Evolutionary conservation across 2,888 invertebrate genomes (phyloP).

Genomic region (Abrostola triplasia): DNA sequence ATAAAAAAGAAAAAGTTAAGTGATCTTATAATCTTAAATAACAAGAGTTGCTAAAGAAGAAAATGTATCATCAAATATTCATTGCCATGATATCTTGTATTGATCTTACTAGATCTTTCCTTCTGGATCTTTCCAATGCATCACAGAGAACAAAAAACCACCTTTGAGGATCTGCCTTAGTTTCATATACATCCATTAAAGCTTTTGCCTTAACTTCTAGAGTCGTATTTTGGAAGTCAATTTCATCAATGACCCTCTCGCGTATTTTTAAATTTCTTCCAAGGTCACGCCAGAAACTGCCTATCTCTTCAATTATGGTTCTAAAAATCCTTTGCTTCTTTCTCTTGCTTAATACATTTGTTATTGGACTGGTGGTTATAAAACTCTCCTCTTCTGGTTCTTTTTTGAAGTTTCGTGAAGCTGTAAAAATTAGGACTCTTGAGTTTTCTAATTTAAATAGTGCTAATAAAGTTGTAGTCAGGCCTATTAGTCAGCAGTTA

Average conservation of each 20-base stretch:
- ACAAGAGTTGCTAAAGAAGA: no score
- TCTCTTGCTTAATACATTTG: constrained; percentile 58
- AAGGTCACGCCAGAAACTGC: constrained; percentile 76
- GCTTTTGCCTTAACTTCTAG: constrained; percentile 67
- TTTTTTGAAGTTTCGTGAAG: constrained; percentile 42
- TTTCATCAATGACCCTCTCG: constrained; percentile 76
- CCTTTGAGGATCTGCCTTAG: constrained; percentile 71
- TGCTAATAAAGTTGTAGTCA: no score
- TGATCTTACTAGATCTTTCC: constrained; percentile 74
- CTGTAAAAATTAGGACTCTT: constrained; percentile 45
- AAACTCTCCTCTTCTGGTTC: constrained; percentile 48
- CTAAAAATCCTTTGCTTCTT: constrained; percentile 73
- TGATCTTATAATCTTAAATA: no score
- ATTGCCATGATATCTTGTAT: constrained; percentile 77
- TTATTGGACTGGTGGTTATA: constrained; percentile 55
- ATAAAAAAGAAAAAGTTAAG: no score
- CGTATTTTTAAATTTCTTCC: constrained; percentile 76
- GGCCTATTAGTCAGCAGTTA: no score
- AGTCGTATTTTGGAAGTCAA: constrained; percentile 66
- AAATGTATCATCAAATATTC: constrained; percentile 66
- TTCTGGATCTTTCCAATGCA: constrained; percentile 74
- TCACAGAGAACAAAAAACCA: constrained; percentile 79
- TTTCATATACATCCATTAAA: constrained; percentile 68
- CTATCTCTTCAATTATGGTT: constrained; percentile 75
- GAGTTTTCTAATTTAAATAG: no score